Evolutionary conservation across 2,797 vertebrate species (phyloP).

Genomic region (Triplophysa bombifrons): DNA sequence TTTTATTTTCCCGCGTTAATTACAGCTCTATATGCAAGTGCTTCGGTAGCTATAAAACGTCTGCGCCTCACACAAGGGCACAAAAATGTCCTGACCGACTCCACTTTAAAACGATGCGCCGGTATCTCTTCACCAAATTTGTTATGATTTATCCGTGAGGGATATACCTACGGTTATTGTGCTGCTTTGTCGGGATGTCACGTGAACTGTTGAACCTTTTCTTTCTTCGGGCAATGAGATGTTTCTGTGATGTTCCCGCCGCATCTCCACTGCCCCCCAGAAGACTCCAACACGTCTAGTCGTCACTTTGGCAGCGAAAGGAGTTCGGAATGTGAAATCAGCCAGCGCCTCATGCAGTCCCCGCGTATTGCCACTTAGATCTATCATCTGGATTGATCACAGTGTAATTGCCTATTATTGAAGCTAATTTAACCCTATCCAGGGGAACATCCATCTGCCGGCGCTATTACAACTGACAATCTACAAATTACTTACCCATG

Average conservation of each 20-base stretch:
- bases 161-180: background rate
- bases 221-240: constrained; percentile 59
- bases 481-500: constrained; percentile 99
- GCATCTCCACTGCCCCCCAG: background rate
- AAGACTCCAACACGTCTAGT: constrained; percentile 22
- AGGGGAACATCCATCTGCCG: constrained; percentile 90
- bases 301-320: constrained; percentile 56
- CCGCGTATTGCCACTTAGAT: constrained; percentile 93
- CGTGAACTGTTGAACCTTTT: constrained; percentile 56
- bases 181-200: background rate
- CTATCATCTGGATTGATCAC: constrained; percentile 99
- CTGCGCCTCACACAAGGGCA: constrained; percentile 72
- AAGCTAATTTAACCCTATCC: constrained; percentile 98
- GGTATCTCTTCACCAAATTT: constrained; percentile 33
- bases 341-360: constrained; percentile 77
- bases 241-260: constrained; percentile 52
- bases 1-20: constrained; percentile 83
- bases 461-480: constrained; percentile 92
- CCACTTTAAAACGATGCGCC: constrained; percentile 13
- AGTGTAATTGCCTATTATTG: constrained; percentile 94
- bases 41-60: constrained; percentile 71
- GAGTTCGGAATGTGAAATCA: constrained; percentile 73
- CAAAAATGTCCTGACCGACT: constrained; percentile 58
- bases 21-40: constrained; percentile 71
- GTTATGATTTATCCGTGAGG: constrained; percentile 32